These are phyloP conservation scores for Sesamia nonagrioides DNA, from an alignment of 1,140 invertebrate genomes.

Conservation along the genomic window DNA sequence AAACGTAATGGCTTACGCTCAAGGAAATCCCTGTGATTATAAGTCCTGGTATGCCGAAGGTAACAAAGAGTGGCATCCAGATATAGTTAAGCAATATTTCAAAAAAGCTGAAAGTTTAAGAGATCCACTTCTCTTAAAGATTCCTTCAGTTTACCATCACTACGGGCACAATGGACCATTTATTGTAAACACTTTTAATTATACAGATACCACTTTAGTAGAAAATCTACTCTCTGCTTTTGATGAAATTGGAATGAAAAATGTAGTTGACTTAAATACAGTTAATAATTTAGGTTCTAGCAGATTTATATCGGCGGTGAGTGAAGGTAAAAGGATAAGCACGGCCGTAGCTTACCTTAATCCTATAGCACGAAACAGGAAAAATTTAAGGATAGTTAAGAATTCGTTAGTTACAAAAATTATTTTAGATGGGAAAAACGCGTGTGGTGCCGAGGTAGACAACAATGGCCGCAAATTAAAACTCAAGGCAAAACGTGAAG, in stretches of 20 bases:
- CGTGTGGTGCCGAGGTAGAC: constrained; percentile 46
- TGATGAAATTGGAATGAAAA: constrained; percentile 67
- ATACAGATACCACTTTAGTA: constrained; percentile 48
- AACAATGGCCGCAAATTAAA: constrained; percentile 47
- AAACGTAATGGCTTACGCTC: constrained; percentile 93
- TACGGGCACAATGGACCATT: constrained; percentile 67
- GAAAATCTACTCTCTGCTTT: constrained; percentile 75
- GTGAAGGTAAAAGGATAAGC: constrained; percentile 88
- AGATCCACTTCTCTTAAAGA: constrained; percentile 54
- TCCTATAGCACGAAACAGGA: constrained; percentile 80
- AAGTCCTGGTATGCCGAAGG: constrained; percentile 90
- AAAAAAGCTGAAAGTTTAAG: constrained; percentile 70
- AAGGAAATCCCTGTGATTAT: constrained; percentile 89
- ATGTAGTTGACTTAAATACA: constrained; percentile 68
- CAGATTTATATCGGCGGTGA: constrained; percentile 66
- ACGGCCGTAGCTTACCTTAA: constrained; percentile 88
- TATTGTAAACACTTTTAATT: constrained; percentile 65
- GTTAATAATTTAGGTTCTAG: constrained; percentile 74
- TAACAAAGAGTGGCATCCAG: constrained; percentile 90
- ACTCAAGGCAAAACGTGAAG: constrained; percentile 75
- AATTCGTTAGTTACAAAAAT: constrained; percentile 85
- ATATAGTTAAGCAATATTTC: constrained; percentile 60
- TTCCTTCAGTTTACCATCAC: constrained; percentile 50
- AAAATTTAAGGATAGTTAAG: constrained; percentile 91
- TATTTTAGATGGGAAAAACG: constrained; percentile 57